Evolutionary conservation across 2,888 invertebrate species (phyloP).

Genomic region (Arge pagana): DNA sequence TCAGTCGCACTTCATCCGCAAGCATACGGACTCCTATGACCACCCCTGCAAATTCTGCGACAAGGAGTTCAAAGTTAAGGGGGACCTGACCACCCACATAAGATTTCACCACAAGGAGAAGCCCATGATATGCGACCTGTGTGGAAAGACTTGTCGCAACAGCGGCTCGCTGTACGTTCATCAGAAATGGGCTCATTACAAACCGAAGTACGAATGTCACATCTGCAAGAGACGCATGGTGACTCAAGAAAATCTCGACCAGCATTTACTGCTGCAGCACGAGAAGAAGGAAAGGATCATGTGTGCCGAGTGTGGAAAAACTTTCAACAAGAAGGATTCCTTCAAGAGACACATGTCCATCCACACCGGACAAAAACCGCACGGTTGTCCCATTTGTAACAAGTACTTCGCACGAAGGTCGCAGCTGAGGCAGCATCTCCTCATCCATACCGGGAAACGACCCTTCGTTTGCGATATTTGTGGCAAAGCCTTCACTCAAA

Average conservation of each 20-base stretch:
- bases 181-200: conserved; percentile 56
- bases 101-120: conserved; percentile 55
- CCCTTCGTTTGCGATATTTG: conserved; percentile 55
- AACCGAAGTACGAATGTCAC: conserved; percentile 54
- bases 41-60: conserved; percentile 51
- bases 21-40: conserved; percentile 54
- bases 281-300: conserved; percentile 54
- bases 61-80: conserved; percentile 55
- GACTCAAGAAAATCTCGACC: conserved; percentile 53
- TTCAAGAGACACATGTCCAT: conserved; percentile 55
- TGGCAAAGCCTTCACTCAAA: conserved; percentile 54
- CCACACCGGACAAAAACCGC: conserved; percentile 53
- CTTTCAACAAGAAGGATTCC: conserved; percentile 54
- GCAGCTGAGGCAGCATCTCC: conserved; percentile 51
- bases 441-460: conserved; percentile 54
- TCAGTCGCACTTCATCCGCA: conserved; percentile 54
- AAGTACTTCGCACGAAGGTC: conserved; percentile 53
- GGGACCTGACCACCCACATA: conserved; percentile 54
- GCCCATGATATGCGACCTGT: conserved; percentile 53
- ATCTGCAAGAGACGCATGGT: conserved; percentile 55
- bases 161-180: conserved; percentile 55
- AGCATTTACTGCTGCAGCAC: conserved; percentile 53
- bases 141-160: conserved; percentile 52
- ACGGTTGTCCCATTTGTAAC: conserved; percentile 50
- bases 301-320: conserved; percentile 54